These are phyloP conservation scores for Acanthosoma haemorrhoidale DNA, from an alignment of 2,888 invertebrate species.

Conservation along the genomic window DNA sequence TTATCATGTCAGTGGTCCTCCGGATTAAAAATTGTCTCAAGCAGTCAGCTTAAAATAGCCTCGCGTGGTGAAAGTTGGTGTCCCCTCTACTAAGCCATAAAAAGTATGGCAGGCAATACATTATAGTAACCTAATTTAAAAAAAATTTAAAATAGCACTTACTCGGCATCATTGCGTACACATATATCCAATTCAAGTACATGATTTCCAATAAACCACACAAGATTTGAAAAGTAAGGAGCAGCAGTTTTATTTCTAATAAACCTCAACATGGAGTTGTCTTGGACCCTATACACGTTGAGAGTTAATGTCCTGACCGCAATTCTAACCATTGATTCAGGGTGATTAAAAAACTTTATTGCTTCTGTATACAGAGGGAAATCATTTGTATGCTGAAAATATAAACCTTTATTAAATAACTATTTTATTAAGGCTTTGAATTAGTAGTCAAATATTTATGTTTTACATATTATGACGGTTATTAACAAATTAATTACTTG, in stretches of 20 bases:
- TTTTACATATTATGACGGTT: constrained; percentile 24
- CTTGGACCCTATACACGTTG: constrained; percentile 93
- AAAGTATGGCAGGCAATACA: too few species aligned
- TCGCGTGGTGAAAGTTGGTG: too few species aligned
- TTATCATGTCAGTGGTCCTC: too few species aligned
- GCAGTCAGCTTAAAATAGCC: too few species aligned
- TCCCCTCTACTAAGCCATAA: too few species aligned
- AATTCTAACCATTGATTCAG: constrained; percentile 98
- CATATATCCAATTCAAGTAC: constrained; percentile 92
- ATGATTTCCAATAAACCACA: constrained; percentile 98
- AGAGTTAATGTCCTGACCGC: constrained; percentile 95
- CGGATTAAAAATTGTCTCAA: too few species aligned
- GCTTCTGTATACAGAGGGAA: constrained; percentile 99
- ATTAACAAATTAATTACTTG: too few species aligned
- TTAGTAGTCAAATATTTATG: too few species aligned
- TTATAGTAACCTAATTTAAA: too few species aligned
- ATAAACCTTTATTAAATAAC: constrained; percentile 27
- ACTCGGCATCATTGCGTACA: constrained; percentile 93
- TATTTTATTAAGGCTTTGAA: too few species aligned
- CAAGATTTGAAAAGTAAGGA: constrained; percentile 96
- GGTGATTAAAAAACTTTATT: constrained; percentile 98
- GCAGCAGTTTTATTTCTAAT: constrained; percentile 95
- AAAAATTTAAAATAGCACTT: constrained; percentile 54
- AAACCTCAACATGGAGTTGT: constrained; percentile 89
- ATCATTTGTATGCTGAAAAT: constrained; percentile 86